phyloP scores from a whole-genome alignment of 2,113 vertebrate genomes.

The Alethe castanea region DNA sequence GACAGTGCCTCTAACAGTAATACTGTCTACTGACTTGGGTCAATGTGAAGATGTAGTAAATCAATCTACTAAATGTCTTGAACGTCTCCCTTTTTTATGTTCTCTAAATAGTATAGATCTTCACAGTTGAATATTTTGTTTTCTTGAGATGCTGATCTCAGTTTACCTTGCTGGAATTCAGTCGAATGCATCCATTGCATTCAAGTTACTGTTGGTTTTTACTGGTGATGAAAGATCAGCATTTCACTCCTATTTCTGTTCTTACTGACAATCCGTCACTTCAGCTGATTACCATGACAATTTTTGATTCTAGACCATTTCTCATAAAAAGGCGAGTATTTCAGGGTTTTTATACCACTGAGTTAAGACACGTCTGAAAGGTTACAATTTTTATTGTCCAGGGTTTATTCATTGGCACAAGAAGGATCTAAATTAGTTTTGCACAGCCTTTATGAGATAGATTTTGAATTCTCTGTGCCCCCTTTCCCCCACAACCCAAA shows the following conservation, averaged over 20 bases:
- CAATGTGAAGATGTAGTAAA: background rate
- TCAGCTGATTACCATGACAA: background rate
- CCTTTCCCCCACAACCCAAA: background rate
- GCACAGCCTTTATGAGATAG: background rate
- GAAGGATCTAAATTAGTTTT: background rate
- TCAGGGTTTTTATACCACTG: accelerated
- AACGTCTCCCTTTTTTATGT: background rate
- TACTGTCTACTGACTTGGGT: background rate
- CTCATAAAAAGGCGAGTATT: background rate
- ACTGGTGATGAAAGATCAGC: background rate
- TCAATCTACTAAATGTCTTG: background rate
- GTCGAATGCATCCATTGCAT: background rate
- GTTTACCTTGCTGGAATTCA: background rate
- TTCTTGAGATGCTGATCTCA: background rate
- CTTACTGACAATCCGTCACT: background rate
- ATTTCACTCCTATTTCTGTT: background rate
- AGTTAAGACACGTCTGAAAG: background rate
- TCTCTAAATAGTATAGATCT: background rate
- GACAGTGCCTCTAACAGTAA: background rate
- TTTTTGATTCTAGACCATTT: background rate
- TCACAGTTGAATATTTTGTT: background rate
- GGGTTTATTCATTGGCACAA: background rate
- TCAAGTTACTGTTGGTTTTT: background rate
- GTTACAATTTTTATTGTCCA: background rate
- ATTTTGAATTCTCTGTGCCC: background rate